Conservation (phyloP, 1,140 invertebrate species). For the Sarcophaga bullata region DNA sequence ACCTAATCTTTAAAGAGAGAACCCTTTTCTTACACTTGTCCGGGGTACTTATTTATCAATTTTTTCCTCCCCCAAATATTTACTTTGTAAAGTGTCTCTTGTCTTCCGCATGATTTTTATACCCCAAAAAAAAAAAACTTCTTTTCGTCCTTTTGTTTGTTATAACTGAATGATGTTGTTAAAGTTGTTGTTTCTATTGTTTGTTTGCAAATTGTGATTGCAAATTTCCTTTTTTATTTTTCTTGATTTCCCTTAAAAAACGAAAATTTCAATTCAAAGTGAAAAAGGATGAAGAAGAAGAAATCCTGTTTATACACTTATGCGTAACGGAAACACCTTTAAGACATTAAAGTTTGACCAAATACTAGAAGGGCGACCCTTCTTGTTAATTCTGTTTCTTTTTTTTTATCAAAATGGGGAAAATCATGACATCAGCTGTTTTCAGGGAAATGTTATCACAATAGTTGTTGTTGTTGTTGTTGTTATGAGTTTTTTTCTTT, state of each 20-base stretch:
- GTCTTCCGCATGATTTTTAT: neutral
- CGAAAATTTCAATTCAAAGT: neutral
- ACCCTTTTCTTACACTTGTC: conserved; percentile 19
- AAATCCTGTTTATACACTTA: neutral
- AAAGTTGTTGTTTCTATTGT: neutral
- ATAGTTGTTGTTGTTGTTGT: conserved; percentile 15
- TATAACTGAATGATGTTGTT: neutral
- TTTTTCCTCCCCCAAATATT: conserved; percentile 37
- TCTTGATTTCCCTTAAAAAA: neutral
- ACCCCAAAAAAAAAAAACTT: conserved; percentile 22
- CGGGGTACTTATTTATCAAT: conserved; percentile 12
- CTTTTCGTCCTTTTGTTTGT: neutral
- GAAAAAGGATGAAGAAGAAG: neutral
- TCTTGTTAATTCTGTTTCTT: neutral
- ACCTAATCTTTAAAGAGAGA: conserved; percentile 27
- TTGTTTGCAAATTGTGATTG: conserved; percentile 20
- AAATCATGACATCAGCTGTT: conserved; percentile 35
- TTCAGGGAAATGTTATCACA: neutral
- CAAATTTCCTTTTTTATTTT: neutral
- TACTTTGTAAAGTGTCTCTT: conserved; percentile 30
- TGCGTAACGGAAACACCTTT: conserved; percentile 34
- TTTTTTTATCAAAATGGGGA: neutral
- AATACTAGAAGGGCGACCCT: neutral
- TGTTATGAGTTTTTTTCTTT: conserved; percentile 12
- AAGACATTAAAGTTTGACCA: conserved; percentile 26